Evolutionary conservation across 1,140 invertebrate species (phyloP).

Genomic region (Battus philenor): DNA sequence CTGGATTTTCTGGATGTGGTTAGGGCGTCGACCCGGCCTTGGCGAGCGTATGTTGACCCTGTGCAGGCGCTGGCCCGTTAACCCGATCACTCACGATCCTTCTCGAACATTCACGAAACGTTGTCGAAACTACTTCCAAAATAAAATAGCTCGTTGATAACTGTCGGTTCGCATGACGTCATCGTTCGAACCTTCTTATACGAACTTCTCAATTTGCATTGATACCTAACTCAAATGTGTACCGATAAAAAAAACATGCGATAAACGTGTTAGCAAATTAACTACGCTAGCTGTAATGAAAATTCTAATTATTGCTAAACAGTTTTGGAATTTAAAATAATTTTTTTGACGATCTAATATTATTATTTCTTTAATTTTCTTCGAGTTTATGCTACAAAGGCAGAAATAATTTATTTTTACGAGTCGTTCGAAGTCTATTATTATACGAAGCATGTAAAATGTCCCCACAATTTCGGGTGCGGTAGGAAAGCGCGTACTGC

Average conservation of each 20-base stretch:
- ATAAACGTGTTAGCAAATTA: too few relatives aligned
- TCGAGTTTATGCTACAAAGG: too few relatives aligned
- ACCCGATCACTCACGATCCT: constrained; percentile 29
- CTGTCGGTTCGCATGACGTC: constrained; percentile 22
- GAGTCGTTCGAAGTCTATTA: too few relatives aligned
- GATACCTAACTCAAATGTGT: constrained; percentile 5
- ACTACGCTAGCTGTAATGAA: too few relatives aligned
- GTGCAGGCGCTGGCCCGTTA: constrained; percentile 46
- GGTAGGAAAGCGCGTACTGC: constrained; percentile 23
- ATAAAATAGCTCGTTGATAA: constrained; percentile 14
- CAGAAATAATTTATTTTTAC: too few relatives aligned
- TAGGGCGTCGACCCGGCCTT: constrained; percentile 48
- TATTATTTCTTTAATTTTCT: too few relatives aligned
- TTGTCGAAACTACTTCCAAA: not conserved
- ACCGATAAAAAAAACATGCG: too few relatives aligned
- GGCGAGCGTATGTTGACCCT: constrained; percentile 55
- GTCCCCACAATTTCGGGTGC: constrained; percentile 20
- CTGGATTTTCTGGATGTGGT: constrained; percentile 32
- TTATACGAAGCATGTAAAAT: constrained; percentile 11
- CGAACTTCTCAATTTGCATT: constrained; percentile 1
- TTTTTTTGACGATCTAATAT: too few relatives aligned
- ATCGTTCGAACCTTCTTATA: constrained; percentile 14
- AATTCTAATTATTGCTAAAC: too few relatives aligned
- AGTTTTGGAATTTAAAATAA: too few relatives aligned
- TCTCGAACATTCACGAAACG: constrained; percentile 27